These are phyloP conservation scores for Chaetura pelagica DNA, from an alignment of 2,113 vertebrate genomes.

Conservation along the genomic window DNA sequence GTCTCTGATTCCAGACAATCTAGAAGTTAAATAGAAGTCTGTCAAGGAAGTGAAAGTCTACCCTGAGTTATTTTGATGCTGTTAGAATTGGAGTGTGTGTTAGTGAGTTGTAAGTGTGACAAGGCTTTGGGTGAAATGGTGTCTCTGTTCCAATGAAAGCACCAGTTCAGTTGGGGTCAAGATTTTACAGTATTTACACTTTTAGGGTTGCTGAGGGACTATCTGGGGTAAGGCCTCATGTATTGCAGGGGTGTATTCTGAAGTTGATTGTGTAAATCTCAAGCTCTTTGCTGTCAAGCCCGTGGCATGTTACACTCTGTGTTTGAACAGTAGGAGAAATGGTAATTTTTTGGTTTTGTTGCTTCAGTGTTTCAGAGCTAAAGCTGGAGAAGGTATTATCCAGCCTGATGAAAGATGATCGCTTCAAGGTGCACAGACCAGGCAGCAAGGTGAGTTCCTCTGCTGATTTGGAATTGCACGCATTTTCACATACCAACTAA, in stretches of 20 bases:
- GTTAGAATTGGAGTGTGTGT: neutral
- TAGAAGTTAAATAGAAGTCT: neutral
- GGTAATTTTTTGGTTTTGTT: neutral
- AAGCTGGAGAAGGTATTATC: conserved; percentile 88
- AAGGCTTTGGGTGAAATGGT: neutral
- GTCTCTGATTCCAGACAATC: neutral
- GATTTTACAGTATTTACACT: neutral
- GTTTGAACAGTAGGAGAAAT: neutral
- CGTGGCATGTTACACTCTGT: accelerated
- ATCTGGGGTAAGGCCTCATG: neutral
- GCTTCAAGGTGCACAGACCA: conserved; percentile 79
- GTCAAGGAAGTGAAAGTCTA: neutral
- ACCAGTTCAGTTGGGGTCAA: neutral
- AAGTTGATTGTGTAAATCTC: neutral
- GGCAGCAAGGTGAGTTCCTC: conserved; percentile 82
- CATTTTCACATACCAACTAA: neutral
- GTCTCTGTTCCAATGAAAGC: neutral
- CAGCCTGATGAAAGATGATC: conserved; percentile 81
- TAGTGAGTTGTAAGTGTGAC: neutral
- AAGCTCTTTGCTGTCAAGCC: neutral
- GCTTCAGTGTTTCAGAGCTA: conserved; percentile 85
- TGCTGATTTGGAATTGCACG: conserved; percentile 14
- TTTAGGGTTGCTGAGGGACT: neutral
- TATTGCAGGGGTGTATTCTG: neutral
- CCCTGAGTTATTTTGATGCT: neutral